Evolutionary conservation across 37 sponge, comb jelly and placozoan species (phyloP).

Genomic region (Cliona cf. orientalis): DNA sequence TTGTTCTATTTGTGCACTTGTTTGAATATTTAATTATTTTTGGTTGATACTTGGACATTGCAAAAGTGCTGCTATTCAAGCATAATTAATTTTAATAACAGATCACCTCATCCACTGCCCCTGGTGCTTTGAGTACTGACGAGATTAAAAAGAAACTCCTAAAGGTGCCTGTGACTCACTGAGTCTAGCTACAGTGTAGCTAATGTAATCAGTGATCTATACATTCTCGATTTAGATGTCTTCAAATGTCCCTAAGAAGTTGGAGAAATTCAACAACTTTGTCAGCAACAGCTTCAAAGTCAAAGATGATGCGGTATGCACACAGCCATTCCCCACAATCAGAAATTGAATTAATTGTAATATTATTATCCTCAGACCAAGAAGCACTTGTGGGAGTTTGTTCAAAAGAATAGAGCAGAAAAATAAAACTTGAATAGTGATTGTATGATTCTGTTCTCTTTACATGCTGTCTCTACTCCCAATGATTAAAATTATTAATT

Average conservation of each 20-base stretch:
- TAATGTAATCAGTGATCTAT: background rate
- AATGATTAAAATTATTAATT: no score
- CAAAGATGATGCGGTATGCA: slow-evolving; percentile 29
- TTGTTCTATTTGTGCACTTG: background rate
- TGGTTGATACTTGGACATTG: background rate
- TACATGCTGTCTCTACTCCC: background rate
- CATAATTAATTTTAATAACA: background rate
- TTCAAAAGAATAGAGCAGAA: slow-evolving; percentile 37
- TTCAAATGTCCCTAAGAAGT: slow-evolving; percentile 81
- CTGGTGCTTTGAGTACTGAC: slow-evolving; percentile 27
- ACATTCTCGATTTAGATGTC: no score
- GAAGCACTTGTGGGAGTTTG: slow-evolving; percentile 75
- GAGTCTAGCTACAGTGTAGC: no score
- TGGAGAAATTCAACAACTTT: slow-evolving; percentile 80
- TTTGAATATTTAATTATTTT: background rate
- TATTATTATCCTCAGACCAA: slow-evolving; percentile 18
- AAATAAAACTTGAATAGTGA: background rate
- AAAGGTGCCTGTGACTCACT: slow-evolving; percentile 12
- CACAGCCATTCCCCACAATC: background rate
- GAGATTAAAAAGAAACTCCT: slow-evolving; percentile 62
- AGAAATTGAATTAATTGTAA: background rate
- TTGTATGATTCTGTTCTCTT: background rate
- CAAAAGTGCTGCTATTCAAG: background rate
- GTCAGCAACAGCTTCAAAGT: slow-evolving; percentile 70
- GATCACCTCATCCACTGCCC: background rate